Evolutionary conservation across 2,888 invertebrate species (phyloP).

Genomic region (Pseudococcus longispinus): DNA sequence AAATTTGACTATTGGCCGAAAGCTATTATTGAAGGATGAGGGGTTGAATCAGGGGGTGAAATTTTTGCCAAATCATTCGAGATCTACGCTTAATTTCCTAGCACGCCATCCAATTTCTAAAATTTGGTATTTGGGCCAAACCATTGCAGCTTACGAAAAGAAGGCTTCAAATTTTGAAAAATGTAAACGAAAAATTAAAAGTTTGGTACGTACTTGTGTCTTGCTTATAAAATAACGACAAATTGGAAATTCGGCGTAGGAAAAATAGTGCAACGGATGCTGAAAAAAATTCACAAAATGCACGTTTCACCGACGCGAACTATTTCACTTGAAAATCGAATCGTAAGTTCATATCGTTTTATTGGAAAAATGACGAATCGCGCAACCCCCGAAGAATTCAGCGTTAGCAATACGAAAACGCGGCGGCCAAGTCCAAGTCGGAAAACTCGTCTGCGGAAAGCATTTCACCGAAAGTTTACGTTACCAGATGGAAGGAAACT

Average conservation of each 20-base stretch:
- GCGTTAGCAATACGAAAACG: not conserved
- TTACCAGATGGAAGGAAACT: conserved; percentile 20
- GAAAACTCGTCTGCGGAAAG: not conserved
- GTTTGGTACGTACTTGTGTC: too few relatives aligned
- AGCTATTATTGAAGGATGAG: too few relatives aligned
- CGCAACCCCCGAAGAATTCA: not conserved
- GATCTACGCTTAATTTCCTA: too few relatives aligned
- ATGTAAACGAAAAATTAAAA: too few relatives aligned
- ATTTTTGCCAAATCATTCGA: too few relatives aligned
- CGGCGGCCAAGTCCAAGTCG: not conserved
- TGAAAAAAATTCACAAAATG: not conserved
- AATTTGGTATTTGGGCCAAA: too few relatives aligned
- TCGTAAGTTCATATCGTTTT: not conserved
- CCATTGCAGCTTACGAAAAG: too few relatives aligned
- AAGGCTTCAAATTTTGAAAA: too few relatives aligned
- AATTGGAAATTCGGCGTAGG: too few relatives aligned
- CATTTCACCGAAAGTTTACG: not conserved
- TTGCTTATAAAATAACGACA: not conserved
- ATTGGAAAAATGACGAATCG: not conserved
- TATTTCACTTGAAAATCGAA: not conserved
- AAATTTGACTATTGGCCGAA: too few relatives aligned
- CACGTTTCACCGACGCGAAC: not conserved
- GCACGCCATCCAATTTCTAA: too few relatives aligned
- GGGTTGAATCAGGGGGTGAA: too few relatives aligned
- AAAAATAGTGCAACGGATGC: not conserved